Base-by-base conservation (phyloP, 2,797 vertebrate species). In the Sebastes trivittatus region DNA sequence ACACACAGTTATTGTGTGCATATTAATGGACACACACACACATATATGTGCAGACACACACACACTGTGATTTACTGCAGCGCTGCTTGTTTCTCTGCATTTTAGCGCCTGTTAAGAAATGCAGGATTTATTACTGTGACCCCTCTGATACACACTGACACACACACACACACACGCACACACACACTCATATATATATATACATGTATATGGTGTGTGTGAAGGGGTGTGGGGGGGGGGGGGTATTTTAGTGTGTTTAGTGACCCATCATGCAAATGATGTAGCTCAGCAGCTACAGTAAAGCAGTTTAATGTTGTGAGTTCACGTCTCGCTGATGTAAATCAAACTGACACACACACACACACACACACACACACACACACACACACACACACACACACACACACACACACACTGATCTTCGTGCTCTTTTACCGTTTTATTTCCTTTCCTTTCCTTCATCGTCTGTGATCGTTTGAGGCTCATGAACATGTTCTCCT, bases 261-360 rank as follows among this genome's bases (percentile, higher is more conserved):
- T 86, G 87, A 92, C 91, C 90, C 84, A 84, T 91, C 92, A 94
- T 95, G 94, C 91, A 95, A 95, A 95, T 95, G 92, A 90, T 83
- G 82, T 34, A 70, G 83, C 82, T 89, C 75, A 80, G 90, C 72
- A 74, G 90, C 91, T 93, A 91, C 92, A 92, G 95, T 94, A 93
- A 95, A 93, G 90, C 88, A 27, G 84, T 94, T 94, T 84, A 94
- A 95, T 92, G 92, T 88, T 87, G 63, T 83, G 88, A 83, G 90
- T 94, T 91, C 93, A 92, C 88, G 73, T 65, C 81, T 81, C 66
- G 8, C 63, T 78, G 59, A 29, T 73, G 70, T 90, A 88, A 92
- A 92, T 91, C 88, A 90, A 66, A 70, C 49, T 77, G 30, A 76
- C 73, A 82, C 59, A 76, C 77, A 78, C 75, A 78, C 74, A 73